These are phyloP conservation scores for Limanda limanda DNA, from an alignment of 2,113 vertebrate species.

Conservation along the genomic window DNA sequence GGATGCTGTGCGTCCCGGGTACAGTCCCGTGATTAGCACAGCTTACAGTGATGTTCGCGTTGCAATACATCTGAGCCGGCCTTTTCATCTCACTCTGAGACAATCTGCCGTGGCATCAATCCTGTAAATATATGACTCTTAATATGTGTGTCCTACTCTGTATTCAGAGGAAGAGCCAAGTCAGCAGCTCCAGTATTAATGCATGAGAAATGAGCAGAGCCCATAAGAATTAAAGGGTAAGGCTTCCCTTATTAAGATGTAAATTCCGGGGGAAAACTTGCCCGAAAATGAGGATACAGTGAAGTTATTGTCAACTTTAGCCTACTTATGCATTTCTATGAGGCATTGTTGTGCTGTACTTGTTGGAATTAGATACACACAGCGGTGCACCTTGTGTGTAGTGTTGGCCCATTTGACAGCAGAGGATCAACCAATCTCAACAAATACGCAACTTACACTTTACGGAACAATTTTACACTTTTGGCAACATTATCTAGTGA, in stretches of 20 bases:
- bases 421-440: constrained; percentile 57
- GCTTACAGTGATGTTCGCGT: constrained; percentile 62
- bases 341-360: constrained; percentile 66
- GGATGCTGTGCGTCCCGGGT: constrained; percentile 42
- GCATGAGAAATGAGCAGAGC: constrained; percentile 83
- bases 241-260: constrained; percentile 84
- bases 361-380: constrained; percentile 69
- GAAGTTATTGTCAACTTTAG: constrained; percentile 81
- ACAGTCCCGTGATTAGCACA: constrained; percentile 60
- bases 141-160: constrained; percentile 82
- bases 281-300: constrained; percentile 77
- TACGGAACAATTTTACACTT: constrained; percentile 76
- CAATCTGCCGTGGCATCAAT: constrained; percentile 80
- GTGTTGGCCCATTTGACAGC: constrained; percentile 60
- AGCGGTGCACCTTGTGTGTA: constrained; percentile 46
- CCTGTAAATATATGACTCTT: constrained; percentile 83
- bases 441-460: constrained; percentile 60
- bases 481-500: constrained; percentile 72
- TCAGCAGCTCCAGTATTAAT: constrained; percentile 85
- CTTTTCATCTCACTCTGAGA: constrained; percentile 76
- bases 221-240: constrained; percentile 84
- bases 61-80: constrained; percentile 73
- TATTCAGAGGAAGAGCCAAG: constrained; percentile 81
- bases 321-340: constrained; percentile 78
- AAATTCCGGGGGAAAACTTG: constrained; percentile 78